Base-by-base conservation (phyloP, 1,140 invertebrate species). In the Helicorthomorpha holstii region DNA sequence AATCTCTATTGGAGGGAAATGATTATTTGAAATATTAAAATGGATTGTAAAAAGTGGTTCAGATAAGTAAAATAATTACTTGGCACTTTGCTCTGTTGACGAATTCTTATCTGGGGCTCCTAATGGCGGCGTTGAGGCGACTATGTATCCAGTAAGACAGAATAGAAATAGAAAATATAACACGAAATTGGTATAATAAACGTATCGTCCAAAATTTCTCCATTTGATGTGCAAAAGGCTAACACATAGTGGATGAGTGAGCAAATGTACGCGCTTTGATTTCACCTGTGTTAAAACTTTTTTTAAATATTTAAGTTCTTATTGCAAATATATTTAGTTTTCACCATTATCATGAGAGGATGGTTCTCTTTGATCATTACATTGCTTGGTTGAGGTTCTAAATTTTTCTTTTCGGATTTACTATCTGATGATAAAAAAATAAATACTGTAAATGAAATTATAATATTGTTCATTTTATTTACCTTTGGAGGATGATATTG, bases 341-440 rank as follows among this genome's bases (percentile, higher is more conserved):
- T n/a, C 58, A 73, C 72, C 73, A 74, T 74, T 48, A 74, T 60
- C 61, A 66, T 69, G 25, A 75, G 59, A 23, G 72, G 72, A 59
- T 74, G 73, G 55, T 74, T 74, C 27, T 64, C 63, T 59, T 73
- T 73, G 24, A 73, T 56, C 19, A 66, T 54, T 47, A n/a, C n/a
- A 63, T 61, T 23, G 64, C 62, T 53, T 73, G 64, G 12, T 48
- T 58, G 3, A 63, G 57, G 54, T 71, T 71, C 1, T 65, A 59
- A 27, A 48, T 48, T 10, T 62, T 64, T 26, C 59, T 54, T 22
- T 59, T 52, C 61, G 56, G 61, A 67, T 21, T 61, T 64, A 51
- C 29, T 34, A 34, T 16, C 29, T 34, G 29, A 34, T 7, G 16
- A 34, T 7, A 7, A 34, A 7, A 34, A 7, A 7, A 34, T 16